These are phyloP conservation scores for Pangasianodon gigas DNA, from an alignment of 2,113 vertebrate genomes.

Conservation along the genomic window DNA sequence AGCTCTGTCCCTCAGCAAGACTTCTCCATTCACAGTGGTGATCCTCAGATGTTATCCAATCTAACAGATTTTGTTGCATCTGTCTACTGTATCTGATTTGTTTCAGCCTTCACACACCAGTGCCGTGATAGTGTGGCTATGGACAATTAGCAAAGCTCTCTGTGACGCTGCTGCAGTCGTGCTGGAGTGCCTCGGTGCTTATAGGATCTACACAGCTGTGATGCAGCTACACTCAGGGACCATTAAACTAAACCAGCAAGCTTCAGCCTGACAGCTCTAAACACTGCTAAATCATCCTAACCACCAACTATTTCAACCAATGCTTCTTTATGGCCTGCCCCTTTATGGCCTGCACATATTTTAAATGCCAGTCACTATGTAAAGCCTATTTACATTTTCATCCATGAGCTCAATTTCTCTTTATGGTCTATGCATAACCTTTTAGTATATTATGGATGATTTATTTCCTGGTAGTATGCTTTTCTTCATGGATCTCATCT, in stretches of 20 bases:
- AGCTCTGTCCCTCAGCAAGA: slow-evolving; percentile 87
- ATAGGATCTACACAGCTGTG: slow-evolving; percentile 39
- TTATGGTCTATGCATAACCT: not conserved
- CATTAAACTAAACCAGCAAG: slow-evolving; percentile 45
- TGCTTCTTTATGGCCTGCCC: slow-evolving; percentile 27
- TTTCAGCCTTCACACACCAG: slow-evolving; percentile 20
- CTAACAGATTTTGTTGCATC: not conserved
- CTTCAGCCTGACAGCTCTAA: slow-evolving; percentile 35
- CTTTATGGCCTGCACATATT: slow-evolving; percentile 13
- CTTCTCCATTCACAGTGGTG: slow-evolving; percentile 83
- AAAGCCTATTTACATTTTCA: slow-evolving; percentile 43
- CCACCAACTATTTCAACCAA: slow-evolving; percentile 36
- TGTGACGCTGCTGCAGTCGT: slow-evolving; percentile 26
- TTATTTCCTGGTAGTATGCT: not conserved
- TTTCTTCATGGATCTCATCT: not conserved
- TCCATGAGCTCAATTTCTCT: not conserved
- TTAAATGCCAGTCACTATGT: slow-evolving; percentile 33
- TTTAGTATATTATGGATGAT: not conserved
- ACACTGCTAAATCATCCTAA: slow-evolving; percentile 54
- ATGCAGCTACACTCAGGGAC: slow-evolving; percentile 47
- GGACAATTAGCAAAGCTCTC: slow-evolving; percentile 39
- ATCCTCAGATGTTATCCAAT: slow-evolving; percentile 35
- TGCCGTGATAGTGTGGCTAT: slow-evolving; percentile 29
- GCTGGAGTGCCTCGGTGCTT: slow-evolving; percentile 19
- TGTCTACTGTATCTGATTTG: slow-evolving; percentile 16